Evolutionary conservation across 1,140 invertebrate genomes (phyloP).

Genomic region (Bombus confusus): DNA sequence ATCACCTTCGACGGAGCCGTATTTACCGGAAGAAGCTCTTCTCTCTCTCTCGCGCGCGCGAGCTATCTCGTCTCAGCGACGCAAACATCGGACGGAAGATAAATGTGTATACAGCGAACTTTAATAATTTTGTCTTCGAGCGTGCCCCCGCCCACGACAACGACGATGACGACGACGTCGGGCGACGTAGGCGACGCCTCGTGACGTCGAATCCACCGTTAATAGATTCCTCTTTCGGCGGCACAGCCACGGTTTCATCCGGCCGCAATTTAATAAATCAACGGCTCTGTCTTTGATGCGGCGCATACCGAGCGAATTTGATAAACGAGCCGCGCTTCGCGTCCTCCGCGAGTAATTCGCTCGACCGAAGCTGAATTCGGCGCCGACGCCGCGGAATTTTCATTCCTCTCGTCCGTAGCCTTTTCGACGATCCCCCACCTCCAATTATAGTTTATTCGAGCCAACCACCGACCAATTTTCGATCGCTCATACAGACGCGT

Average conservation of each 20-base stretch:
- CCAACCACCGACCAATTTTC: not conserved
- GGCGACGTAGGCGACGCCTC: conserved; percentile 1
- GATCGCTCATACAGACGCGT: not conserved
- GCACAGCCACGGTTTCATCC: conserved; percentile 4
- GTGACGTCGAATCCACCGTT: conserved; percentile 24
- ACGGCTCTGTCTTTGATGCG: conserved; percentile 58
- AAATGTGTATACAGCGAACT: conserved; percentile 54
- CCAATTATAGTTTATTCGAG: not conserved
- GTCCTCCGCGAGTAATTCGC: conserved; percentile 48
- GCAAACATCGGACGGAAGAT: conserved; percentile 58
- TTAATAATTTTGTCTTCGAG: conserved; percentile 64
- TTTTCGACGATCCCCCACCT: too few species aligned
- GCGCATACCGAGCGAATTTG: conserved; percentile 51
- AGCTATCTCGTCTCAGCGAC: conserved; percentile 33
- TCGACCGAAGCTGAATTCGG: conserved; percentile 48
- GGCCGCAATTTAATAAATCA: conserved; percentile 67
- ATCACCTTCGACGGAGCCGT: conserved; percentile 60
- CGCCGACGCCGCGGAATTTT: conserved; percentile 53
- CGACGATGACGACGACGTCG: not conserved
- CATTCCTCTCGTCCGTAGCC: not conserved
- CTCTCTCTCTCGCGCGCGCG: conserved; percentile 4
- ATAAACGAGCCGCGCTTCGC: conserved; percentile 57
- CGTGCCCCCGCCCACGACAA: not conserved
- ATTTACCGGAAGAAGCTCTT: conserved; percentile 56
- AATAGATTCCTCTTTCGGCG: conserved; percentile 41